These are phyloP conservation scores for Cephus sareptanus DNA, from an alignment of 2,888 invertebrate species.

Conservation along the genomic window DNA sequence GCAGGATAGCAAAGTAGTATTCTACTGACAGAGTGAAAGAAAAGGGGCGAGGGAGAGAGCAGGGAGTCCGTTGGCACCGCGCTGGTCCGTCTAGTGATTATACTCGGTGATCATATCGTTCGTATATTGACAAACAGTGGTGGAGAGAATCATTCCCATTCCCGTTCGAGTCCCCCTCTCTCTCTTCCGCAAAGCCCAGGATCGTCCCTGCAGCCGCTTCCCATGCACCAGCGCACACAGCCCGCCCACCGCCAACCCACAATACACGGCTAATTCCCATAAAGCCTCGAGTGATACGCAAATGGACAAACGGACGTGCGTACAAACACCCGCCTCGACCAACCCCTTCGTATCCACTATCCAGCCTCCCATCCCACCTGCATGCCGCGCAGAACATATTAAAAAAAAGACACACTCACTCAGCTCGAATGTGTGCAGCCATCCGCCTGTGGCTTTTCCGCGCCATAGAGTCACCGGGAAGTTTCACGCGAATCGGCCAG, in stretches of 20 bases:
- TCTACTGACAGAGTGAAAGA: constrained; percentile 54
- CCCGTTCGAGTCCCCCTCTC: constrained; percentile 8
- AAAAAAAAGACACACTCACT: constrained; percentile 47
- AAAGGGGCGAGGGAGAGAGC: constrained; percentile 7
- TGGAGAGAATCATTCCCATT: constrained; percentile 34
- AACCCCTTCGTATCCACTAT: constrained; percentile 25
- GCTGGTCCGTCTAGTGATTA: constrained; percentile 50
- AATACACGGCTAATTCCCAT: constrained; percentile 64
- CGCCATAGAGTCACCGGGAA: too few relatives aligned
- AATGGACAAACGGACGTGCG: constrained; percentile 60
- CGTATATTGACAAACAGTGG: constrained; percentile 61
- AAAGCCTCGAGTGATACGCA: constrained; percentile 61
- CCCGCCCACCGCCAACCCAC: constrained; percentile 61
- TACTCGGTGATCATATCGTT: constrained; percentile 62
- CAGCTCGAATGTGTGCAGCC: constrained; percentile 34
- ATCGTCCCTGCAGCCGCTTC: constrained; percentile 35
- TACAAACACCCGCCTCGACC: constrained; percentile 41
- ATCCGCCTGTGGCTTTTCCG: too few relatives aligned
- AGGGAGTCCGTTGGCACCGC: not conserved
- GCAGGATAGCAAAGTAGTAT: constrained; percentile 45
- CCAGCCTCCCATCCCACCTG: not conserved
- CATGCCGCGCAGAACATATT: constrained; percentile 38
- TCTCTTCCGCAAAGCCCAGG: constrained; percentile 6
- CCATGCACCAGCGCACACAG: constrained; percentile 51
- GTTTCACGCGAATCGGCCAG: too few relatives aligned